Evolutionary conservation across 2,113 vertebrate genomes (phyloP).

Genomic region (Gnathonemus echidnorhynchus): DNA sequence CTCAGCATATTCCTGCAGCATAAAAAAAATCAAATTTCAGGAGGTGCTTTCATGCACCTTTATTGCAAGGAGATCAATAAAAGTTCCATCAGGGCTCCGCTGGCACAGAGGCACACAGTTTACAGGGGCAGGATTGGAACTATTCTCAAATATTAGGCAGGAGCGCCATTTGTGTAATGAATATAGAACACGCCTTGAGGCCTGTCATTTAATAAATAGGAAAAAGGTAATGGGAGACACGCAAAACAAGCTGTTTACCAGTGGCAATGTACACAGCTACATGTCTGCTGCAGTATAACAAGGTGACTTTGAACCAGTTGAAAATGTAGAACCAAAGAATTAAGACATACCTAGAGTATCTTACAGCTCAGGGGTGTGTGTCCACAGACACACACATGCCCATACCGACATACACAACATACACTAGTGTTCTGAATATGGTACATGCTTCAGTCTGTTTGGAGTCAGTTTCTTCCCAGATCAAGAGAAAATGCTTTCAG

Average conservation of each 20-base stretch:
- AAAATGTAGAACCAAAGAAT: constrained; percentile 6
- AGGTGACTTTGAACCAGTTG: constrained; percentile 32
- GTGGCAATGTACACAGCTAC: constrained; percentile 22
- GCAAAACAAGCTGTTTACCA: constrained; percentile 33
- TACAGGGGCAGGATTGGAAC: constrained; percentile 45
- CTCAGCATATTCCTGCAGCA: constrained; percentile 48
- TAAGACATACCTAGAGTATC: background rate
- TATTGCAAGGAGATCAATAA: constrained; percentile 60
- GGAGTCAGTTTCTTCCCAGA: background rate
- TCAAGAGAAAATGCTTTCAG: background rate
- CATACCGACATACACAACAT: background rate
- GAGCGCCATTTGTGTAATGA: constrained; percentile 52
- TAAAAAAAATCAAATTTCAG: constrained; percentile 60
- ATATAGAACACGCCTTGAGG: constrained; percentile 55
- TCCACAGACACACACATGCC: background rate
- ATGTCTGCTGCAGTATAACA: constrained; percentile 17
- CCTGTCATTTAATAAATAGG: constrained; percentile 39
- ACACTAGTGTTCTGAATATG: background rate
- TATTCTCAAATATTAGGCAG: constrained; percentile 52
- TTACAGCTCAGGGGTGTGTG: background rate
- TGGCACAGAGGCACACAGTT: constrained; percentile 42
- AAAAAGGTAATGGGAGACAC: constrained; percentile 34
- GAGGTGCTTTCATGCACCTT: constrained; percentile 46
- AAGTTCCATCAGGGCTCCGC: constrained; percentile 41
- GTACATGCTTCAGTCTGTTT: background rate